Conservation (phyloP, 2,888 invertebrate genomes). For the Rotaria sp. region DNA sequence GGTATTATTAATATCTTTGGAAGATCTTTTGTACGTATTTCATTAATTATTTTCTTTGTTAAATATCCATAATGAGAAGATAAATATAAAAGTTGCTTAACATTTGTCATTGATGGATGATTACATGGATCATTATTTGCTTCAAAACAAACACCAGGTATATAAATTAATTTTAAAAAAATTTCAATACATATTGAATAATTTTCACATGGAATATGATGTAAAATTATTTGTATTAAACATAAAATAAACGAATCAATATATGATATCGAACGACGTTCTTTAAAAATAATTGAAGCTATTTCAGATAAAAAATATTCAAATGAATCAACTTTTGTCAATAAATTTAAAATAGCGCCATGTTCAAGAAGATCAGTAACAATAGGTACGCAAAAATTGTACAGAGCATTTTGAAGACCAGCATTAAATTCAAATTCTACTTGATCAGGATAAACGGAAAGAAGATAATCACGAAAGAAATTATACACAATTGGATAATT, state of each 20-base stretch:
- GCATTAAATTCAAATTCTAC: not conserved
- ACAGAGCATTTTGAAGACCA: not conserved
- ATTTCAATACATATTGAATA: not conserved
- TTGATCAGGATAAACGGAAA: not conserved
- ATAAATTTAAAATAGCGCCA: not conserved
- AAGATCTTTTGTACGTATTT: not conserved
- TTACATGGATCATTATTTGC: not conserved
- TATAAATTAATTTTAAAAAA: not conserved
- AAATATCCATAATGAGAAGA: not conserved
- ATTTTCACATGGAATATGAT: not conserved
- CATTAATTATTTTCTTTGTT: not conserved
- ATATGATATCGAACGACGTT: not conserved
- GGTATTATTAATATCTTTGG: not conserved
- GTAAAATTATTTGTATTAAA: not conserved
- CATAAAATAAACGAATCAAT: not conserved
- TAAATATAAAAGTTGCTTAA: not conserved
- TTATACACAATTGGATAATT: not conserved
- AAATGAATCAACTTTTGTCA: not conserved
- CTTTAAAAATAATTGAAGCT: not conserved
- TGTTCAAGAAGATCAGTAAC: not conserved
- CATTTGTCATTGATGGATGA: not conserved
- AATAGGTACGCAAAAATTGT: not conserved
- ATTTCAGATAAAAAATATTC: not conserved
- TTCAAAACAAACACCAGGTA: not conserved
- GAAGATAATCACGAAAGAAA: not conserved